Evolutionary conservation across 2,113 vertebrate species (phyloP), one percentile per base, ranked within the genome.

Genomic region (Cromileptes altivelis): DNA sequence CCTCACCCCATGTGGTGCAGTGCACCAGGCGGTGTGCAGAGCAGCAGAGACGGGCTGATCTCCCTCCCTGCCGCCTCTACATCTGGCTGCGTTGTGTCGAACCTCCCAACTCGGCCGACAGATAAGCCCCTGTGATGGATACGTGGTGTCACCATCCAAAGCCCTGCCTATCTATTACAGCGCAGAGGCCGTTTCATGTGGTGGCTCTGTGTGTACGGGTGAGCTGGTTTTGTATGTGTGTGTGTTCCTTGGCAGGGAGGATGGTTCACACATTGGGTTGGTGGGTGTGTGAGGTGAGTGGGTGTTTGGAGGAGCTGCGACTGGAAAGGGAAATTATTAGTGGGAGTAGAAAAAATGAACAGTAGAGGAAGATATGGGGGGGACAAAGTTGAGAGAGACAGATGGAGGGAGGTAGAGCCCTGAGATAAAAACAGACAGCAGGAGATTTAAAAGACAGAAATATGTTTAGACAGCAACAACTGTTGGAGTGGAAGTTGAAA

Each of bases 91-190:
- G 73, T 86, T 70, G 90, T 87, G 89, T 86, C 49, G 76, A 89
- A 85, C 78, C 89, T 82, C 88, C 87, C 85, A 87, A 63, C 78
- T 84, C 17, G 67, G 61, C 53, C 55, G 64, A 47, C 78, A 91
- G 90, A 92, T 91, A 92, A 93, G 90, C 85, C 80, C 60, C 82
- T n/a, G 86, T 95, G 94, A 95, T 94, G 87, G 88, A 95, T 92
- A 80, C 69, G 37, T 23, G 37, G 81, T 92, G 91, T 94, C 94
- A 91, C 83, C 70, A 86, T 84, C 62, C 87, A 75, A 74, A 86
- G 76, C 88, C 45, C 21, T 33, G 88, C 85, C 84, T 89, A 89
- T 94, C 88, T 86, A 78, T 93, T 87, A 90, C 73, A 27, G 69
- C 53, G 11, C 52, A 25, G 63, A 3, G 1, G 53, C 19, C 9